Conservation (phyloP, 1,140 invertebrate genomes). For the Tribolium madens region DNA sequence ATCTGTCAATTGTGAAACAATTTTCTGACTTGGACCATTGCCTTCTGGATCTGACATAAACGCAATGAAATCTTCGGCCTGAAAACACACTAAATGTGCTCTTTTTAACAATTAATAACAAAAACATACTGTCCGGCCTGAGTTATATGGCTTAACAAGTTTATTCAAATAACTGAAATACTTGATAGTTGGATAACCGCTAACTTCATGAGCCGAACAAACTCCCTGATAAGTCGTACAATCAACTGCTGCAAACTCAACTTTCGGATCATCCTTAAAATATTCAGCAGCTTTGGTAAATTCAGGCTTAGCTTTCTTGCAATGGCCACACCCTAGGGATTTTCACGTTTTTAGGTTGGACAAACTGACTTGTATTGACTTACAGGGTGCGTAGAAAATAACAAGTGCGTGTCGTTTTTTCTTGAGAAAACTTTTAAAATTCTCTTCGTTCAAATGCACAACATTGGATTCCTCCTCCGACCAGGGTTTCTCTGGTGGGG, state of each 20-base stretch:
- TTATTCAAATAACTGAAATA: constrained; percentile 90
- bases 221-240: constrained; percentile 77
- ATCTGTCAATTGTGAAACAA: constrained; percentile 69
- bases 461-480: constrained; percentile 79
- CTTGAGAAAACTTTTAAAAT: constrained; percentile 76
- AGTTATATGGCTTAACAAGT: constrained; percentile 74
- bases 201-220: constrained; percentile 80
- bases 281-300: constrained; percentile 80
- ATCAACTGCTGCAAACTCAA: constrained; percentile 86
- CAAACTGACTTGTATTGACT: constrained; percentile 64
- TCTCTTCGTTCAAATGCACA: constrained; percentile 79
- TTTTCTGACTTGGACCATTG: neutral
- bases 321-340: constrained; percentile 88
- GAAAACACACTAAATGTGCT: constrained; percentile 51
- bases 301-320: constrained; percentile 90
- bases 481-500: constrained; percentile 84
- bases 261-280: constrained; percentile 79
- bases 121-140: constrained; percentile 76
- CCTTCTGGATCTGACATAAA: constrained; percentile 75
- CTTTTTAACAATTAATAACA: neutral
- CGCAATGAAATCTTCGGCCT: constrained; percentile 75
- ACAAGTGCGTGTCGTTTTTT: constrained; percentile 85
- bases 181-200: constrained; percentile 88
- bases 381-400: constrained; percentile 94
- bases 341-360: too few relatives aligned